phyloP scores from a whole-genome alignment of 2,888 invertebrate species.

The Endotricha flammealis region DNA sequence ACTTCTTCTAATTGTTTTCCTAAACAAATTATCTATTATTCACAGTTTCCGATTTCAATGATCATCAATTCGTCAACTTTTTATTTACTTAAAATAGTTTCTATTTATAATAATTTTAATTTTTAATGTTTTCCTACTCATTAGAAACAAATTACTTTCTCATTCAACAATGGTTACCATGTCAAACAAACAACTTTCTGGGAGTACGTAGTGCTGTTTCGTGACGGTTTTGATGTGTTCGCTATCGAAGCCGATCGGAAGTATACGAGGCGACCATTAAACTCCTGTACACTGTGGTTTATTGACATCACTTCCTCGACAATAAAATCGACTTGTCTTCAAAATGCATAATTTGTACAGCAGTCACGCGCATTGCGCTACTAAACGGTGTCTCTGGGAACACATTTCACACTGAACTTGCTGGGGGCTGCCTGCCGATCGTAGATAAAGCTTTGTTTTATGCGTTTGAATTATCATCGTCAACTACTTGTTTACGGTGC shows the following conservation, averaged over 20 bases:
- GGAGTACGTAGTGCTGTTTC: conserved; percentile 43
- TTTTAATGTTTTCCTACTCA: too few species aligned
- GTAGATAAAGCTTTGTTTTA: conserved; percentile 74
- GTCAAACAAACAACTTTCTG: too few species aligned
- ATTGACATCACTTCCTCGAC: conserved; percentile 74
- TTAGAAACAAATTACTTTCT: too few species aligned
- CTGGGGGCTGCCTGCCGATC: conserved; percentile 60
- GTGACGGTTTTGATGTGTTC: conserved; percentile 53
- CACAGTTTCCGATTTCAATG: neutral
- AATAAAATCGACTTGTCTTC: conserved; percentile 74
- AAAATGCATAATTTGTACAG: conserved; percentile 76
- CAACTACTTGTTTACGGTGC: conserved; percentile 66
- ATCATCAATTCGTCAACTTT: conserved; percentile 4
- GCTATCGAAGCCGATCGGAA: conserved; percentile 59
- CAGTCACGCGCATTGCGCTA: conserved; percentile 74
- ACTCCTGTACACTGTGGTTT: conserved; percentile 70
- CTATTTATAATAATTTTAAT: too few species aligned
- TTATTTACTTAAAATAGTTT: too few species aligned
- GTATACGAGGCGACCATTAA: conserved; percentile 67
- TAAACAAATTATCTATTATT: too few species aligned
- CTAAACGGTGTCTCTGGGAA: conserved; percentile 75
- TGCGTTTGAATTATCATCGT: conserved; percentile 70
- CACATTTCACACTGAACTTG: conserved; percentile 76
- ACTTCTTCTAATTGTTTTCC: too few species aligned
- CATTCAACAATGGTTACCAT: too few species aligned